Conservation (phyloP, 2,797 vertebrate genomes). For the Schizopygopsis malacanthus region DNA sequence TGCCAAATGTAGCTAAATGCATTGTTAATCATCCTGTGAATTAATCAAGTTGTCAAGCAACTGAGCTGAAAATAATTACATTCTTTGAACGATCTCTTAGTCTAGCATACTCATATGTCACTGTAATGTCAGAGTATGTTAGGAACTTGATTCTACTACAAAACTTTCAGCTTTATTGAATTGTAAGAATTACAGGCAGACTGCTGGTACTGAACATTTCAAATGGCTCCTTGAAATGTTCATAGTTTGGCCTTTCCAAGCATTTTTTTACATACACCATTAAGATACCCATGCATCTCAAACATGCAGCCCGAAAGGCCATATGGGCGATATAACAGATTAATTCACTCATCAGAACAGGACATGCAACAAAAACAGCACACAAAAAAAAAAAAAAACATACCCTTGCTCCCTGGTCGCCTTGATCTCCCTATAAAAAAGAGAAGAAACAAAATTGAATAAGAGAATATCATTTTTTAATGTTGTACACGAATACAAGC, state of each 20-base stretch:
- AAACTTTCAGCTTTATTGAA: constrained; percentile 58
- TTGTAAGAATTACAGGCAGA: constrained; percentile 23
- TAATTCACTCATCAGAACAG: constrained; percentile 66
- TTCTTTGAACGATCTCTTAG: constrained; percentile 62
- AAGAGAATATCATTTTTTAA: not conserved
- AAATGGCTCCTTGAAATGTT: constrained; percentile 62
- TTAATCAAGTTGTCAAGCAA: constrained; percentile 75
- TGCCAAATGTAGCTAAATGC: constrained; percentile 68
- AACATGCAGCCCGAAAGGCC: constrained; percentile 72
- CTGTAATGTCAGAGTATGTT: constrained; percentile 54
- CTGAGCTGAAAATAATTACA: constrained; percentile 74
- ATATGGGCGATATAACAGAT: constrained; percentile 65
- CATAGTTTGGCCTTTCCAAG: constrained; percentile 58
- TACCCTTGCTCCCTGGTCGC: constrained; percentile 99
- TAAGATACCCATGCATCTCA: constrained; percentile 74
- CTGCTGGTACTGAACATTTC: constrained; percentile 32
- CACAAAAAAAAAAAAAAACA: constrained; percentile 67
- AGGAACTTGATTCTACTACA: constrained; percentile 61
- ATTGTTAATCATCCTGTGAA: constrained; percentile 69
- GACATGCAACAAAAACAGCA: constrained; percentile 51
- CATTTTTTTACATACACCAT: constrained; percentile 65
- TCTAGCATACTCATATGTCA: constrained; percentile 64
- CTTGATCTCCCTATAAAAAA: constrained; percentile 96
- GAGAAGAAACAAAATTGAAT: constrained; percentile 34
- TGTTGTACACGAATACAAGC: not conserved